Percentiles rank a stretch among this genome's conserved stretches.
Evolutionary conservation across 2,888 invertebrate species (phyloP).

Genomic region (Lagria hirta): DNA sequence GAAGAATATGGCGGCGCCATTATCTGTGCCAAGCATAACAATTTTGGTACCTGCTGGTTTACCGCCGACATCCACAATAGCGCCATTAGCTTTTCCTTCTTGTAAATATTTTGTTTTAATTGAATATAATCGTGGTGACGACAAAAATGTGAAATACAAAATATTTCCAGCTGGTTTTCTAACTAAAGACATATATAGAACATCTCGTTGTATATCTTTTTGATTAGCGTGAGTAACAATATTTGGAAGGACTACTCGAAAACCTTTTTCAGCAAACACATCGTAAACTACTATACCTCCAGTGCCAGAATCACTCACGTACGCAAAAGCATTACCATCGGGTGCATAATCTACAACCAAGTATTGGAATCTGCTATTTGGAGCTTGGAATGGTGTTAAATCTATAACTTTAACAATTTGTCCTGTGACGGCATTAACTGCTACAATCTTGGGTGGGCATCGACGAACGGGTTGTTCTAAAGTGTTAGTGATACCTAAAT

Average conservation of each 20-base stretch:
- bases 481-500: slow-evolving; percentile 62
- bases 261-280: slow-evolving; percentile 56
- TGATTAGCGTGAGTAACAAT: slow-evolving; percentile 51
- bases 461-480: slow-evolving; percentile 60
- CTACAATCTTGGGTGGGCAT: slow-evolving; percentile 64
- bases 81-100: slow-evolving; percentile 58
- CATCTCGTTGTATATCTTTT: slow-evolving; percentile 59
- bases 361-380: slow-evolving; percentile 61
- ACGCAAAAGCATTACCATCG: slow-evolving; percentile 56
- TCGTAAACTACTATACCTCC: slow-evolving; percentile 59
- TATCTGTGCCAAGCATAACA: slow-evolving; percentile 63
- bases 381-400: slow-evolving; percentile 56
- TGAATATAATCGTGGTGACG: slow-evolving; percentile 59
- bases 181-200: slow-evolving; percentile 61
- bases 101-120: slow-evolving; percentile 60
- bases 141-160: slow-evolving; percentile 61
- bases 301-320: slow-evolving; percentile 56
- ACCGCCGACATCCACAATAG: slow-evolving; percentile 61
- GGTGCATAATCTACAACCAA: slow-evolving; percentile 60
- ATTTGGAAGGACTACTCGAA: slow-evolving; percentile 61
- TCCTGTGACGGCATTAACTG: slow-evolving; percentile 59
- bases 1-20: slow-evolving; percentile 62
- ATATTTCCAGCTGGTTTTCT: slow-evolving; percentile 56
- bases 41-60: slow-evolving; percentile 57
- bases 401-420: slow-evolving; percentile 63